A percentile compares a stretch with the other conserved stretches of the same genome.
phyloP scores from a whole-genome alignment of 2,888 invertebrate genomes.

The Drosophila tripunctata region DNA sequence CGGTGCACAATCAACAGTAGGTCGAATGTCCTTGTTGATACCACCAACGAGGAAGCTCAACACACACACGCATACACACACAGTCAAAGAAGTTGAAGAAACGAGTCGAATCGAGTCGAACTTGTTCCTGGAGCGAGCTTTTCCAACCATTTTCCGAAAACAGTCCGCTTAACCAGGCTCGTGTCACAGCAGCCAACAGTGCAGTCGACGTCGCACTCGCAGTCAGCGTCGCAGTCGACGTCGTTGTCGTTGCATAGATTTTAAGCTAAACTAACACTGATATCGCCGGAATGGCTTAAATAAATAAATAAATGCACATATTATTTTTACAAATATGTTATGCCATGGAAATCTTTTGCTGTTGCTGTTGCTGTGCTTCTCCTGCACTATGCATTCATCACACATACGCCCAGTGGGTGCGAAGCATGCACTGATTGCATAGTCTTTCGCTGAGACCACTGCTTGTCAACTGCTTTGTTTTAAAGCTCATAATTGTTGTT shows the following conservation, averaged over 20 bases:
- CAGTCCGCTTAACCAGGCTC: slow-evolving; percentile 24
- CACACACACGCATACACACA: slow-evolving; percentile 8
- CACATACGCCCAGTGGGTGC: background rate
- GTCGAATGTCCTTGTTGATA: slow-evolving; percentile 80
- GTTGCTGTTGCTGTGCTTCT: too few relatives aligned
- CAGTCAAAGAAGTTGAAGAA: slow-evolving; percentile 37
- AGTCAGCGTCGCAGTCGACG: slow-evolving; percentile 2
- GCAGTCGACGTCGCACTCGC: background rate
- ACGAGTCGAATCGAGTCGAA: slow-evolving; percentile 31
- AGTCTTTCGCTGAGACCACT: too few relatives aligned
- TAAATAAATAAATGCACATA: slow-evolving; percentile 60
- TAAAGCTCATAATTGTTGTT: too few relatives aligned
- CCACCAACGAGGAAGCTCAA: slow-evolving; percentile 52
- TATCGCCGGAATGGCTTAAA: slow-evolving; percentile 52
- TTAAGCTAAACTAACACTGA: slow-evolving; percentile 49
- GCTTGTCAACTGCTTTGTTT: background rate
- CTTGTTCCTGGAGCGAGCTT: slow-evolving; percentile 54
- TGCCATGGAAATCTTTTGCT: too few relatives aligned
- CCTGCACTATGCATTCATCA: background rate
- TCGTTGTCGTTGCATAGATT: slow-evolving; percentile 1
- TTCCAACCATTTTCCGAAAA: slow-evolving; percentile 27
- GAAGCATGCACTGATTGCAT: too few relatives aligned
- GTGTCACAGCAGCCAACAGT: slow-evolving; percentile 35
- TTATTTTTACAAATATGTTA: slow-evolving; percentile 36
- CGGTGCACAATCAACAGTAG: slow-evolving; percentile 74